Evolutionary conservation across 1,140 invertebrate species (phyloP), one percentile per base, ranked within the genome.

Genomic region (Paramacrobiotus metropolitanus): DNA sequence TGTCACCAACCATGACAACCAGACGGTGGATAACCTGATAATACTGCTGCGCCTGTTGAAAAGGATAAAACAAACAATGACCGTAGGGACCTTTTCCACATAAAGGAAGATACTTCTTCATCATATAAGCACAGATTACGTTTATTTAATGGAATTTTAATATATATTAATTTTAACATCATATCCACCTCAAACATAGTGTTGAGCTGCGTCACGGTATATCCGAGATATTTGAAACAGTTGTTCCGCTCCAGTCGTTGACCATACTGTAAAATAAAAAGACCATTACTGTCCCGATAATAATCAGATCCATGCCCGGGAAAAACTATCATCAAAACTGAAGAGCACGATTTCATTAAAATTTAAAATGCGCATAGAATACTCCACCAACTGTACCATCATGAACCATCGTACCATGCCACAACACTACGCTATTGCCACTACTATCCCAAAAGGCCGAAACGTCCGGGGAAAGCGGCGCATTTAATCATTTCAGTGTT

Each of bases 161-260:
- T 40, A 20, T 55, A 55, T 9, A 55, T 20, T 55, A 55, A 24
- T 55, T 4, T 24, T n/a, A 40, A 24, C 48, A 55, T 9, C 48
- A 24, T 9, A 55, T 9, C 24, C 48, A 20, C 24, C 24, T 15
- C 48, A 24, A 55, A 55, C 4, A 24, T 9, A 15, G 15, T 28
- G 15, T 24, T 20, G 15, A 28, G 4, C 15, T 55, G 15, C 4
- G 48, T 55, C 15, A 55, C 48, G 48, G 28, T 20, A 24, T 20
- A 20, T 9, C 48, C 48, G 24, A 55, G 48, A 15, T 15, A 20
- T 4, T 15, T 15, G 28, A 20, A 55, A 55, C 15, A 55, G 48
- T 28, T 20, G 48, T 55, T 55, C 48, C 28, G 48, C 48, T 55
- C 48, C 48, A 55, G 15, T 55, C 48, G 48, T 9, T 24, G 48